Evolutionary conservation across 1,140 invertebrate genomes (phyloP), one percentile per base, ranked within the genome.

Genomic region (Pogonognathellus flavescens): DNA sequence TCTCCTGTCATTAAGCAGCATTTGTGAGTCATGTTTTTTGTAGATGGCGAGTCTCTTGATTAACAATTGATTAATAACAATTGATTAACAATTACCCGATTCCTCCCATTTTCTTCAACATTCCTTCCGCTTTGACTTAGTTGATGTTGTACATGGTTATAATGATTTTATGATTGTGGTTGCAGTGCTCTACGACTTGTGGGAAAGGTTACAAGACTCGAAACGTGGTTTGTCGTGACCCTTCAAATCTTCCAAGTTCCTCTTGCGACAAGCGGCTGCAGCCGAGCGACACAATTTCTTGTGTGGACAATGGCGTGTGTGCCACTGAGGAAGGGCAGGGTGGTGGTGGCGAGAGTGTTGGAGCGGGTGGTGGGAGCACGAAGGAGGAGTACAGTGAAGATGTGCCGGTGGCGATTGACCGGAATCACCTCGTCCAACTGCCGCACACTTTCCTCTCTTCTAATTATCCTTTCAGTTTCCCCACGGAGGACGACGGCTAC

Each of bases 161-260:
- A n/a, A n/a, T n/a, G n/a, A n/a, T n/a, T n/a, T n/a, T n/a, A n/a
- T n/a, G n/a, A n/a, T n/a, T n/a, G n/a, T 72, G 86, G 86, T 89
- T 90, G 49, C 90, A 97, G 96, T 97, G 96, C 90, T 97, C 96
- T n/a, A 94, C 94, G 10, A 94, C 94, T 2, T 97, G 96, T 89
- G 96, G 96, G 7, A 83, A 88, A 16, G 96, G 96, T 0, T 91
- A 95, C n/a, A 95, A 96, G 91, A 95, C 94, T 5, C 92, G 96
- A 41, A 93, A 93, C 20, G 95, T 97, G n/a, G 93, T 95, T 89
- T 98, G 96, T 90, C 92, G 94, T 6, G 92, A 93, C 90, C 92
- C 88, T 4, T 83, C 88, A 7, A 91, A 90, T 85, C 90, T 91
- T 49, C 90, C 92, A n/a, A 92, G 91, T 60, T 90, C 90, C 31